Conservation (phyloP, 2,113 vertebrate species). For the Piprites chloris region DNA sequence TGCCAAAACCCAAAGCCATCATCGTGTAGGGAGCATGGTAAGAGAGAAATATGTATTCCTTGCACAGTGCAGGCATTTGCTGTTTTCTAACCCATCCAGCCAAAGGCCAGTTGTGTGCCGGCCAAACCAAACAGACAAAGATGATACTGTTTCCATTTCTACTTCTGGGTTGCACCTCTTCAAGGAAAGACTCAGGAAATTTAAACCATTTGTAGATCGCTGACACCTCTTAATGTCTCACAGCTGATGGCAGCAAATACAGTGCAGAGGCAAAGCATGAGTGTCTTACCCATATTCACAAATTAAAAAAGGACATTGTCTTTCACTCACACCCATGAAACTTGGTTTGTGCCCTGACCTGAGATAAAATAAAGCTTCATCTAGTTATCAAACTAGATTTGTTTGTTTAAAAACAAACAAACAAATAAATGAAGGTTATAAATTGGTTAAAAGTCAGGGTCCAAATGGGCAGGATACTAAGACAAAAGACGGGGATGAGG, state of each 20-base stretch:
- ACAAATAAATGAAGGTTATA: too few species aligned
- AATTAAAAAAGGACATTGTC: not conserved
- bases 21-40: not conserved
- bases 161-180: not conserved
- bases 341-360: not conserved
- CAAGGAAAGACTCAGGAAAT: not conserved
- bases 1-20: not conserved
- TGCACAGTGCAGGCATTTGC: not conserved
- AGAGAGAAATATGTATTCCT: not conserved
- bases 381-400: too few species aligned
- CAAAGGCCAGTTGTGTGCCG: not conserved
- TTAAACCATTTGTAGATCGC: not conserved
- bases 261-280: not conserved
- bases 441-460: not conserved
- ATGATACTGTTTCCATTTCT: not conserved
- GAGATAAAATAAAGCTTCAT: not conserved
- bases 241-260: not conserved
- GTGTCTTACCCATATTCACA: not conserved
- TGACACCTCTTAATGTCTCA: not conserved
- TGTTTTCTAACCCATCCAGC: not conserved
- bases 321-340: not conserved
- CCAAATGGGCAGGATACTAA: not conserved
- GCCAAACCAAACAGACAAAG: not conserved
- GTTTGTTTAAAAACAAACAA: too few species aligned
- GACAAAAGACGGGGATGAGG: not conserved